Percentiles rank a stretch among this genome's conserved stretches.
phyloP scores from a whole-genome alignment of 1,140 invertebrate species.

The Ceratosolen fusciceps region DNA sequence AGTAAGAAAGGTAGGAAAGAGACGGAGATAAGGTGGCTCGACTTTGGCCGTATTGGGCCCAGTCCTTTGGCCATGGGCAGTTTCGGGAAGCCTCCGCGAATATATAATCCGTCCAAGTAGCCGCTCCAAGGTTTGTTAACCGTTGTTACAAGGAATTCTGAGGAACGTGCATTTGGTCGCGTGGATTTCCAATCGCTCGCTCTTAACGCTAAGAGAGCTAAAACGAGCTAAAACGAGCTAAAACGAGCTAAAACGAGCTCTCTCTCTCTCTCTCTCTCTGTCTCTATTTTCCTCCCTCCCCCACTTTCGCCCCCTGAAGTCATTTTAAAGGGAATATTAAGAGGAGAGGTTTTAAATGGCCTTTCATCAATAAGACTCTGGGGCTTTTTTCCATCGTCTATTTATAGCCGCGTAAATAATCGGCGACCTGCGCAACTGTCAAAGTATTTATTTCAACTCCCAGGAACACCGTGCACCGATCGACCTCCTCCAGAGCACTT shows the following conservation, averaged over 20 bases:
- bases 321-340: not conserved
- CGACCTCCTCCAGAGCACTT: no score
- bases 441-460: no score
- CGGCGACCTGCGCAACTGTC: no score
- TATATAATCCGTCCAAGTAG: not conserved
- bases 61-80: conserved; percentile 27
- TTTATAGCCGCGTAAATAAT: not conserved
- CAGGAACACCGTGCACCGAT: no score
- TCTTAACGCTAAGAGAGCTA: not conserved
- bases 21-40: not conserved
- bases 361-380: not conserved
- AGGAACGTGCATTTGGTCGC: not conserved
- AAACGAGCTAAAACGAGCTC: no score
- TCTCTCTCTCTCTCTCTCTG: no score
- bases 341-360: not conserved
- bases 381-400: not conserved
- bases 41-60: not conserved
- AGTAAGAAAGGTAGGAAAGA: not conserved
- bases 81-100: not conserved
- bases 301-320: no score
- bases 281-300: no score
- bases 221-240: no score
- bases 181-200: not conserved
- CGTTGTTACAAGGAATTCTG: not conserved
- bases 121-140: not conserved